phyloP scores from a whole-genome alignment of 2,113 vertebrate genomes.

The Labeo rohita region DNA sequence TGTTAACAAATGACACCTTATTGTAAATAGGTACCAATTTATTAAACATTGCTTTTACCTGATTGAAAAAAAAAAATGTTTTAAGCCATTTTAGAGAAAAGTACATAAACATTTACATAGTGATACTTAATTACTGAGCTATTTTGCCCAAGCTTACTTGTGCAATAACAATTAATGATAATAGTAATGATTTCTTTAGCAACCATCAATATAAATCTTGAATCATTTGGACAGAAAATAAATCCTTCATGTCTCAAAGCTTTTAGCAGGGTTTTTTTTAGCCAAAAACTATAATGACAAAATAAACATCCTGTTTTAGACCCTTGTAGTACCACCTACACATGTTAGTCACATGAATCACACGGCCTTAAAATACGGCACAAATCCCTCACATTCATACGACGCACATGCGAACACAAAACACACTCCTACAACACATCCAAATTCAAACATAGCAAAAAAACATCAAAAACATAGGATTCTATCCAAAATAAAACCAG shows the following conservation, averaged over 20 bases:
- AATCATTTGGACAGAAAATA: conserved; percentile 35
- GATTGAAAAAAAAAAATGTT: too few species aligned
- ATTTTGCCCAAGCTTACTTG: not conserved
- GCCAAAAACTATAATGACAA: conserved; percentile 41
- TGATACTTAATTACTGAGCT: not conserved
- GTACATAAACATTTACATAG: too few species aligned
- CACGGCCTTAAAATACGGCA: conserved; percentile 49
- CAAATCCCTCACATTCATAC: conserved; percentile 39
- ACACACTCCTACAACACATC: conserved; percentile 28
- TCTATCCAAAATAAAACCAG: not conserved
- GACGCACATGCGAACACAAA: conserved; percentile 55
- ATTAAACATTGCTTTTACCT: not conserved
- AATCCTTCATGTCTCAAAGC: not conserved
- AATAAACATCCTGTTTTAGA: conserved; percentile 56
- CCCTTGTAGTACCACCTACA: conserved; percentile 41
- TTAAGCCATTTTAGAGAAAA: too few species aligned
- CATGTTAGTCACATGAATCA: conserved; percentile 32
- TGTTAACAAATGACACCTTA: too few species aligned
- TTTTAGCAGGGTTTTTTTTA: not conserved
- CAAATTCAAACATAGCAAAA: not conserved
- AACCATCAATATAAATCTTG: not conserved
- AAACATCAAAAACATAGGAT: not conserved
- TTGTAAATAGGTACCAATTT: too few species aligned
- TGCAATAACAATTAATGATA: not conserved
- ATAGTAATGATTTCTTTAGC: not conserved